phyloP scores from a whole-genome alignment of 2,797 vertebrate species.

The Molossus alvarezi region DNA sequence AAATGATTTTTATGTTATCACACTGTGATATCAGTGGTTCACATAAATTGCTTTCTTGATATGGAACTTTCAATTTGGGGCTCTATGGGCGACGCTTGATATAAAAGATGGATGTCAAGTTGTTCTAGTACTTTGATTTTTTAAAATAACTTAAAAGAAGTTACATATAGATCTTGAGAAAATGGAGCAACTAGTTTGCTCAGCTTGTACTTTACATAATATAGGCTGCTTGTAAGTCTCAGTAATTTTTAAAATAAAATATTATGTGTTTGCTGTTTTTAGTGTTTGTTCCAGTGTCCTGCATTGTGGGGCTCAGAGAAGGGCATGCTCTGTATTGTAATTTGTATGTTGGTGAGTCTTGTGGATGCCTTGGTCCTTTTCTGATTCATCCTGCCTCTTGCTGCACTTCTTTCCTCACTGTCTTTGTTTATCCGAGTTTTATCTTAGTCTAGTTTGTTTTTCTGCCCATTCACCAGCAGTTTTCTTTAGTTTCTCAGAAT shows the following conservation, averaged over 20 bases:
- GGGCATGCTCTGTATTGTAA: not conserved
- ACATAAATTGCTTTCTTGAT: not conserved
- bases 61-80: not conserved
- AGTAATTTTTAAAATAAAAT: not conserved
- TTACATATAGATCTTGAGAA: not conserved
- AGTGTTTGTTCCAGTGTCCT: not conserved
- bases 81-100: not conserved
- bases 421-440: not conserved
- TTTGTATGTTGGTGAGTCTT: not conserved
- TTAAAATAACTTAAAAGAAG: not conserved
- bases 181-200: not conserved
- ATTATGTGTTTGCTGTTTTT: not conserved
- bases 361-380: rapidly evolving
- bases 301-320: rapidly evolving
- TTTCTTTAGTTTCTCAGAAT: constrained; percentile 25
- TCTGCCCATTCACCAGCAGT: not conserved
- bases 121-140: constrained; percentile 13
- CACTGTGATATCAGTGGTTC: not conserved
- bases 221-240: not conserved
- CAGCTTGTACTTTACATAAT: not conserved
- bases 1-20: constrained; percentile 9
- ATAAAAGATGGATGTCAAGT: not conserved
- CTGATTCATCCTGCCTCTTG: not conserved
- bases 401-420: rapidly evolving
- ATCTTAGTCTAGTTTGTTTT: not conserved